phyloP scores from a whole-genome alignment of 2,888 invertebrate genomes.

The Erpobdella octoculata region DNA sequence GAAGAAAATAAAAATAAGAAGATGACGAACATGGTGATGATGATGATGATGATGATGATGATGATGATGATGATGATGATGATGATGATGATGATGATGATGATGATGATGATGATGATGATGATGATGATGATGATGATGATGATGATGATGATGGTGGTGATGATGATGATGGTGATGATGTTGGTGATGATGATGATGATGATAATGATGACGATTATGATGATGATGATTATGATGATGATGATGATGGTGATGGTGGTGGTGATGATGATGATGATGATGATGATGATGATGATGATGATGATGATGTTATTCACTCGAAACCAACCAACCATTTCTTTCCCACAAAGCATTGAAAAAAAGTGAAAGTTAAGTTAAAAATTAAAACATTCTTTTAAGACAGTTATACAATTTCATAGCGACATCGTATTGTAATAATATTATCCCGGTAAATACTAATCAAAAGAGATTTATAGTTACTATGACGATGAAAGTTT shows the following conservation, averaged over 20 bases:
- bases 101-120: neutral
- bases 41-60: constrained; percentile 5
- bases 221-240: neutral
- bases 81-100: neutral
- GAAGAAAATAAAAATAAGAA: too few species aligned
- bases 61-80: neutral
- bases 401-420: too few species aligned
- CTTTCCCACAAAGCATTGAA: too few species aligned
- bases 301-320: neutral
- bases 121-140: neutral
- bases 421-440: too few species aligned
- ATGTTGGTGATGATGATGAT: neutral
- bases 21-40: neutral
- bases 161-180: neutral
- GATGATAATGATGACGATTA: neutral
- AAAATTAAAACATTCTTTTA: too few species aligned
- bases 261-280: neutral
- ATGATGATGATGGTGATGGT: constrained; percentile 5
- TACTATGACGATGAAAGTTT: too few species aligned
- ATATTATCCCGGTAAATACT: too few species aligned
- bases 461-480: too few species aligned
- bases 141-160: neutral
- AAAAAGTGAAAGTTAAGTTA: too few species aligned
- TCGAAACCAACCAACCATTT: too few species aligned
- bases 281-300: constrained; percentile 16